phyloP scores from a whole-genome alignment of 2,888 invertebrate species.

The Portevinia maculata region DNA sequence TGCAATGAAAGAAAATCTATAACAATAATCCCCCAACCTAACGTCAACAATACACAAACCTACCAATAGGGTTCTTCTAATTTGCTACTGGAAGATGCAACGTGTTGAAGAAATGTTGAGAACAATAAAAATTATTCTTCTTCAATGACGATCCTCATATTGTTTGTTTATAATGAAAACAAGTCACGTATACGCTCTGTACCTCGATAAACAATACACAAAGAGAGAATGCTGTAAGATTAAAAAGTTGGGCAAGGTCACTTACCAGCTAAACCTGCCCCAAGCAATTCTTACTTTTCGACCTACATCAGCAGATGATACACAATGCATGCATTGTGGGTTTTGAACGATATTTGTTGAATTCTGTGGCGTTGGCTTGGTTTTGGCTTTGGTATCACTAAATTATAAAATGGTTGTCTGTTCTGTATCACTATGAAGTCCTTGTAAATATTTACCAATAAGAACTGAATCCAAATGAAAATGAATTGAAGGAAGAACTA shows the following conservation, averaged over 20 bases:
- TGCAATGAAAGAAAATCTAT: conserved; percentile 31
- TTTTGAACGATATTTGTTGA: conserved; percentile 25
- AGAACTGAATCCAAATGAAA: not conserved
- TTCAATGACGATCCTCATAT: conserved; percentile 60
- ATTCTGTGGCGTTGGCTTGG: conserved; percentile 16
- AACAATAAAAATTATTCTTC: conserved; percentile 63
- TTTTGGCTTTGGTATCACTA: conserved; percentile 9
- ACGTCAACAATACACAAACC: conserved; percentile 17
- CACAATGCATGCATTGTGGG: conserved; percentile 5
- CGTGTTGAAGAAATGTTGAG: conserved; percentile 58
- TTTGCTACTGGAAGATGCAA: conserved; percentile 53
- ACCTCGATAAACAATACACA: conserved; percentile 51
- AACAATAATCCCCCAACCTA: conserved; percentile 36
- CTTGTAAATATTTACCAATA: not conserved
- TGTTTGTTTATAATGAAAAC: conserved; percentile 61
- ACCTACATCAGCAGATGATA: conserved; percentile 33
- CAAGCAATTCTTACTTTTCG: conserved; percentile 13
- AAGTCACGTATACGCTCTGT: conserved; percentile 61
- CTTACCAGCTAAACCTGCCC: conserved; percentile 49
- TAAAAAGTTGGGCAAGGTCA: conserved; percentile 69
- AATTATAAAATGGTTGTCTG: not conserved
- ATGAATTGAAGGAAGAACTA: not conserved
- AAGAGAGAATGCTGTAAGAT: conserved; percentile 55
- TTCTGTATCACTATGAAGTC: not conserved
- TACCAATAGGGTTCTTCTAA: conserved; percentile 37